phyloP scores from a whole-genome alignment of 1,140 invertebrate genomes.

The Choristoneura fumiferana region DNA sequence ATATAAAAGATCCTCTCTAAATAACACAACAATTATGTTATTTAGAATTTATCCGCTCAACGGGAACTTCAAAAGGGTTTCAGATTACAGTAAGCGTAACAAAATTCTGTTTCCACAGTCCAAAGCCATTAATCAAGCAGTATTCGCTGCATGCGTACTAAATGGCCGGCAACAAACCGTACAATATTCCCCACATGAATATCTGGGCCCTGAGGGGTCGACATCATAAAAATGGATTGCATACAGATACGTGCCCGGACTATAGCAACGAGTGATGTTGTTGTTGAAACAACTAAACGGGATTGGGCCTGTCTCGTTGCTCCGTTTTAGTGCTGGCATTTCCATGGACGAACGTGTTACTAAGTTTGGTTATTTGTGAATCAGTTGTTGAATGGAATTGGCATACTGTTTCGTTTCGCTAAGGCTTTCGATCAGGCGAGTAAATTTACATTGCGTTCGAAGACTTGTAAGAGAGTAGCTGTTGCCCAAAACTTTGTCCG shows the following conservation, averaged over 20 bases:
- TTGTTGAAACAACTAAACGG: conserved; percentile 12
- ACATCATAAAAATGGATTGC: conserved; percentile 39
- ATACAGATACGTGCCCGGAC: conserved; percentile 25
- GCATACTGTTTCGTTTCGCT: too few relatives aligned
- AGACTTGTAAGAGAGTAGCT: too few relatives aligned
- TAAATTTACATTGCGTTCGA: too few relatives aligned
- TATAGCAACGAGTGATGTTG: conserved; percentile 12
- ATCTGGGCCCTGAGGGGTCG: conserved; percentile 15
- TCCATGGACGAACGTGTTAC: too few relatives aligned
- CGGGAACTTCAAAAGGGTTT: conserved; percentile 4
- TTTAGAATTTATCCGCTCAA: too few relatives aligned
- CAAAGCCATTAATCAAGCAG: conserved; percentile 12
- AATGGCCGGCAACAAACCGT: conserved; percentile 14
- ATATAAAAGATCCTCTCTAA: too few relatives aligned
- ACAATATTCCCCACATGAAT: conserved; percentile 15
- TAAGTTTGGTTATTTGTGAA: too few relatives aligned
- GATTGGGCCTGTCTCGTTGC: neutral
- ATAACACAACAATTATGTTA: too few relatives aligned
- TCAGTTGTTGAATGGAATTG: too few relatives aligned
- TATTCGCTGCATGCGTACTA: conserved; percentile 14
- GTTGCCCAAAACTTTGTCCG: too few relatives aligned
- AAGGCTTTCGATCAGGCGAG: too few relatives aligned
- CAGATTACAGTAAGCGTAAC: conserved; percentile 3
- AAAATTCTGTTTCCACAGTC: conserved; percentile 11
- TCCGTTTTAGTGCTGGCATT: too few relatives aligned